These are phyloP conservation scores for Coptotermes formosanus DNA, from an alignment of 1,140 invertebrate species.

Conservation along the genomic window DNA sequence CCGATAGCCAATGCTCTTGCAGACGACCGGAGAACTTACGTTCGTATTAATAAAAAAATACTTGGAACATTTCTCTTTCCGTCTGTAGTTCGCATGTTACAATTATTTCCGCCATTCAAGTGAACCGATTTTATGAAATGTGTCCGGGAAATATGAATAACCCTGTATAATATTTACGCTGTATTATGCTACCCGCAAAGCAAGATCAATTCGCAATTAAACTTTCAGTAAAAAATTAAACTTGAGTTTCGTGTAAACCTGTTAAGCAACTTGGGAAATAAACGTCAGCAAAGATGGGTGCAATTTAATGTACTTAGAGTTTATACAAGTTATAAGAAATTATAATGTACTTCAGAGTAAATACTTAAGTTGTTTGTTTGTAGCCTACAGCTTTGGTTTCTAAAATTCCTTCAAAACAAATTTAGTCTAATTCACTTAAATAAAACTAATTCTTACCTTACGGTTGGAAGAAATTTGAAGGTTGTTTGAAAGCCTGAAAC, in stretches of 20 bases:
- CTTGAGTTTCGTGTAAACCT: background rate
- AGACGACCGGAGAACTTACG: too few relatives aligned
- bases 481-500: slow-evolving; percentile 36
- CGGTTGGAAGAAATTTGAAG: slow-evolving; percentile 38
- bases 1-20: too few relatives aligned
- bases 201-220: background rate
- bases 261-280: too few relatives aligned
- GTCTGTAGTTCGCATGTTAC: too few relatives aligned
- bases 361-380: background rate
- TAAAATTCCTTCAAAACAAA: background rate
- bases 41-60: too few relatives aligned
- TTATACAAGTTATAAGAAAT: background rate
- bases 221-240: background rate
- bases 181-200: too few relatives aligned
- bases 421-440: background rate
- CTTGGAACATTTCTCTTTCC: too few relatives aligned
- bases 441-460: slow-evolving; percentile 34
- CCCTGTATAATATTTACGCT: background rate
- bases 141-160: too few relatives aligned
- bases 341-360: background rate
- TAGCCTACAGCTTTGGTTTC: background rate
- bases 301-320: background rate
- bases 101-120: too few relatives aligned
- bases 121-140: too few relatives aligned
- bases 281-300: too few relatives aligned